Evolutionary conservation across 2,797 vertebrate species (phyloP).

Genomic region (Momotus momota): DNA sequence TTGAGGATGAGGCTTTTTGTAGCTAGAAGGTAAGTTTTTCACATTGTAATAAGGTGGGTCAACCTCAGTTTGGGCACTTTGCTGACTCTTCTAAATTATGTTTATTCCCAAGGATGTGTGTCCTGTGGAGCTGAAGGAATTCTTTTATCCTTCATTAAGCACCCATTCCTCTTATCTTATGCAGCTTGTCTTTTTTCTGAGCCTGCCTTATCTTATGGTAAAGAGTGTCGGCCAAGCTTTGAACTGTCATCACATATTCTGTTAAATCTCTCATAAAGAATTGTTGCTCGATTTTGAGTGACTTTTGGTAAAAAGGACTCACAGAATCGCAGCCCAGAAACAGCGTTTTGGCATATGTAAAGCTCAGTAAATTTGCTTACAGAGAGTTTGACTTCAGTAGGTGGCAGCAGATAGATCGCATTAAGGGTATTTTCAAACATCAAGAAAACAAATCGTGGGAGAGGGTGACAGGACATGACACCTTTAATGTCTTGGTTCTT

Average conservation of each 20-base stretch:
- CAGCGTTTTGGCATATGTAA: not conserved
- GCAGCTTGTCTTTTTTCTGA: no score
- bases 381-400: not conserved
- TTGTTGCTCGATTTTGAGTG: not conserved
- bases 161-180: no score
- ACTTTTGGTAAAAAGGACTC: not conserved
- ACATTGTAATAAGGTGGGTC: no score
- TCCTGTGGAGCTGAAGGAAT: no score
- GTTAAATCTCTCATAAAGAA: not conserved
- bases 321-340: not conserved
- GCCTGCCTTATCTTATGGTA: no score
- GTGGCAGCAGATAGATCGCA: not conserved
- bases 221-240: no score
- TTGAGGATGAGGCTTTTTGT: no score
- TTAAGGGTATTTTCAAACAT: not conserved
- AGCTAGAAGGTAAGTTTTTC: no score
- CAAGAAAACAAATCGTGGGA: not conserved
- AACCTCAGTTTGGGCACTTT: no score
- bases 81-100: no score
- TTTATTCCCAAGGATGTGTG: no score
- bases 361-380: not conserved
- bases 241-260: not conserved
- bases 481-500: not conserved
- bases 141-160: no score
- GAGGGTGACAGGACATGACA: rapidly evolving